These are phyloP conservation scores for Sarcophaga variegata DNA, from an alignment of 2,888 invertebrate species.

Conservation along the genomic window DNA sequence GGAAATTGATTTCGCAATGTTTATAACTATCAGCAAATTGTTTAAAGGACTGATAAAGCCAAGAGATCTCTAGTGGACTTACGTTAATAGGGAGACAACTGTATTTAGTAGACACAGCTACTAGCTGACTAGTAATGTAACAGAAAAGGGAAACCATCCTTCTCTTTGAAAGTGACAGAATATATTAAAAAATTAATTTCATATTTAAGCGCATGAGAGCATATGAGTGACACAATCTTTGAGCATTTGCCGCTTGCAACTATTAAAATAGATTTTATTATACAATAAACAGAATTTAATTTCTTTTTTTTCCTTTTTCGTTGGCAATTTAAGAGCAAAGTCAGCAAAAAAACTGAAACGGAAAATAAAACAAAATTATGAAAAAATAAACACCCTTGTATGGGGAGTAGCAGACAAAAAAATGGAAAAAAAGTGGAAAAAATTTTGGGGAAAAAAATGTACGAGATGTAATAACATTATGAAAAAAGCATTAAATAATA, in stretches of 20 bases:
- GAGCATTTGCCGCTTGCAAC: background rate
- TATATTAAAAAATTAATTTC: no score
- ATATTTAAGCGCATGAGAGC: no score
- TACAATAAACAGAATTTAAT: slow-evolving; percentile 26
- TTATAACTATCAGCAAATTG: no score
- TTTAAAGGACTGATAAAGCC: no score
- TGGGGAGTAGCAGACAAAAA: background rate
- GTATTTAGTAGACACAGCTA: no score
- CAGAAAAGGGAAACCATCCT: no score
- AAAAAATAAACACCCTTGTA: background rate
- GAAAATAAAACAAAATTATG: background rate
- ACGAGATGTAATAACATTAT: background rate
- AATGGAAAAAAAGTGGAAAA: background rate
- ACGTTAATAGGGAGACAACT: no score
- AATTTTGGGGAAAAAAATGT: background rate
- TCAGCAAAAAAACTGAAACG: slow-evolving; percentile 11
- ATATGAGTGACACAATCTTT: background rate
- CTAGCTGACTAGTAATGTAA: no score
- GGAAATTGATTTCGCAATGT: no score
- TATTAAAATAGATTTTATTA: slow-evolving; percentile 50
- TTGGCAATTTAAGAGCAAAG: slow-evolving; percentile 5
- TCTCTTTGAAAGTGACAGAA: no score
- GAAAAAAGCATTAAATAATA: slow-evolving; percentile 15
- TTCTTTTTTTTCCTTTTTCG: background rate
- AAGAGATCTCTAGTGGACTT: no score